Conservation (phyloP, 2,797 vertebrate species). For the Cuniculus paca region DNA sequence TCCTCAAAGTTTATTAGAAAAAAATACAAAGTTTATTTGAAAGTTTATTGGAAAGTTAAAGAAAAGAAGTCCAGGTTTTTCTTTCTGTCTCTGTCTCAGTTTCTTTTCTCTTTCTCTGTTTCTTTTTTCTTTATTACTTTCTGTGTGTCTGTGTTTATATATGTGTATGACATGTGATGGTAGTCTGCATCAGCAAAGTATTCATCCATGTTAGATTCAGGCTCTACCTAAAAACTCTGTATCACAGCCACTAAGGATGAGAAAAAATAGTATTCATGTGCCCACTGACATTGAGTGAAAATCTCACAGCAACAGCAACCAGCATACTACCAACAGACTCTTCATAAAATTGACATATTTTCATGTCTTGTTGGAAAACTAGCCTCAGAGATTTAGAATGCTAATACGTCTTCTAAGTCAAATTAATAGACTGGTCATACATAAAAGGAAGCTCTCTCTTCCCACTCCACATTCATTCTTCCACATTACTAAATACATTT, state of each 20-base stretch:
- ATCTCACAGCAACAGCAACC: not conserved
- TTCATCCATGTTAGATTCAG: not conserved
- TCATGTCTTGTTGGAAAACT: not conserved
- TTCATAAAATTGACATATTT: not conserved
- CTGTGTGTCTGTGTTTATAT: accelerated
- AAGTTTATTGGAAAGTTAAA: not conserved
- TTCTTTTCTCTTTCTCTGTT: not conserved
- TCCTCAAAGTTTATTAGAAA: too few species aligned
- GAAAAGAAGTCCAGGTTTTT: not conserved
- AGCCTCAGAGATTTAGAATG: not conserved
- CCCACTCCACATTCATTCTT: not conserved
- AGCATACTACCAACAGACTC: not conserved
- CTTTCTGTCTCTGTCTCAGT: not conserved
- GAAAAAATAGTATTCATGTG: not conserved
- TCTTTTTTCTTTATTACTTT: not conserved
- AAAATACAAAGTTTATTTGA: too few species aligned
- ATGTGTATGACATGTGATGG: not conserved
- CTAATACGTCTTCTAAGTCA: not conserved
- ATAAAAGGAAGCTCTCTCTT: not conserved
- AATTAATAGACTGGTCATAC: not conserved
- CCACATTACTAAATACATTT: not conserved
- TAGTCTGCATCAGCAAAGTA: not conserved
- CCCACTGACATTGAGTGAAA: not conserved
- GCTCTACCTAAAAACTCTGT: not conserved
- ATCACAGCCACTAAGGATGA: too few species aligned